Percentiles rank a stretch among this genome's conserved stretches.
These are phyloP conservation scores for Villa cingulata DNA, from an alignment of 2,888 invertebrate genomes.

Conservation along the genomic window DNA sequence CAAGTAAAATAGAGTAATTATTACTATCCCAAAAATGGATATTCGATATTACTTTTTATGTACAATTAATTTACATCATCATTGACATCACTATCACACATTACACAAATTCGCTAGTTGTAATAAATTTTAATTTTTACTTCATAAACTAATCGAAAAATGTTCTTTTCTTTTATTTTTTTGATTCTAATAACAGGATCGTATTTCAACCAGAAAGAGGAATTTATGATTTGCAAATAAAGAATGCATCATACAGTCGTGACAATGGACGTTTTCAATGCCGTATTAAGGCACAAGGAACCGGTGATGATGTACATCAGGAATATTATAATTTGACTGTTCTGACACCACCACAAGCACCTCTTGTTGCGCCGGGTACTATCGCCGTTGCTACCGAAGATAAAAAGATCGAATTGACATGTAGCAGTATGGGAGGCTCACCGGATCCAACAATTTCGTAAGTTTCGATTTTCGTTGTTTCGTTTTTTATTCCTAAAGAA, in stretches of 20 bases:
- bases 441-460: constrained; percentile 76
- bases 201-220: constrained; percentile 68
- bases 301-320: constrained; percentile 69
- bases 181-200: constrained; percentile 41
- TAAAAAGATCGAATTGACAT: constrained; percentile 57
- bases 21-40: too few relatives aligned
- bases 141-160: too few relatives aligned
- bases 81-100: too few relatives aligned
- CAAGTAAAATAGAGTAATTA: too few relatives aligned
- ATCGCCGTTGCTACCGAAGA: constrained; percentile 73
- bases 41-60: too few relatives aligned
- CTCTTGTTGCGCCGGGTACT: constrained; percentile 60
- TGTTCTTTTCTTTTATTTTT: too few relatives aligned
- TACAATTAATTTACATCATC: too few relatives aligned
- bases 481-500: too few relatives aligned
- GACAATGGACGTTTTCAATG: constrained; percentile 90
- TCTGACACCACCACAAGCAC: constrained; percentile 69
- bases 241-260: constrained; percentile 76
- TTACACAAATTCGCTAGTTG: too few relatives aligned
- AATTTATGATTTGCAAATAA: constrained; percentile 76
- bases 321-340: constrained; percentile 75
- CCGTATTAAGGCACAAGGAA: constrained; percentile 69
- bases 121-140: too few relatives aligned
- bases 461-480: constrained; percentile 17
- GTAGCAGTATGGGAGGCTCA: constrained; percentile 76